phyloP scores from a whole-genome alignment of 2,113 vertebrate genomes.

The Heterotis niloticus region DNA sequence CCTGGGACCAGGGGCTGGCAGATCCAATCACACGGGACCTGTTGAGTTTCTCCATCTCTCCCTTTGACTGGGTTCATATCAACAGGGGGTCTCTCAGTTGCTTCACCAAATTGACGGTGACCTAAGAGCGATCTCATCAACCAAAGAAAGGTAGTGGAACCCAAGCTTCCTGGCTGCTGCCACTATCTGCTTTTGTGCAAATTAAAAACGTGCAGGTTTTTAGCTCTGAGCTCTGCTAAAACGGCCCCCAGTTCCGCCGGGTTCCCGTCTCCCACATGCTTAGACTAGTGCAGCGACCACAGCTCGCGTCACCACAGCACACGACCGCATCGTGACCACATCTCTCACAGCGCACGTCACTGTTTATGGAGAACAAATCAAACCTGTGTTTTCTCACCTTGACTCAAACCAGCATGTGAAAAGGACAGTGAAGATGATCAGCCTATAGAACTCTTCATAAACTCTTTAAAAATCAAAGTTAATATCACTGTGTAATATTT shows the following conservation, averaged over 20 bases:
- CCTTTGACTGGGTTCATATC: no score
- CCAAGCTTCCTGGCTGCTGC: no score
- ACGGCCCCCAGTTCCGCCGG: not conserved
- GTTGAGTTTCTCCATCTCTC: no score
- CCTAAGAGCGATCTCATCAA: no score
- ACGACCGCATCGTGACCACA: slow-evolving; percentile 56
- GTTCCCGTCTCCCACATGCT: slow-evolving; percentile 45
- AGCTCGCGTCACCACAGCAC: slow-evolving; percentile 74
- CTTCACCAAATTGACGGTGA: no score
- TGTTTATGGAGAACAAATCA: slow-evolving; percentile 66
- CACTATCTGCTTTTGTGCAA: no score
- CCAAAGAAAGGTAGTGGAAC: no score
- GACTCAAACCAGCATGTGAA: slow-evolving; percentile 77
- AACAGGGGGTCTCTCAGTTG: no score
- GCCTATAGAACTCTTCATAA: slow-evolving; percentile 84
- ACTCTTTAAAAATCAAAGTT: slow-evolving; percentile 83
- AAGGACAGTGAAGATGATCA: slow-evolving; percentile 79
- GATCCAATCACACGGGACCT: not conserved
- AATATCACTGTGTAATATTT: slow-evolving; percentile 99
- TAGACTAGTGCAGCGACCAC: slow-evolving; percentile 76
- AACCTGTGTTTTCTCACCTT: slow-evolving; percentile 77
- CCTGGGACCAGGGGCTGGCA: not conserved
- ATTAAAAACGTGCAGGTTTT: not conserved
- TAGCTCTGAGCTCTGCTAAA: no score
- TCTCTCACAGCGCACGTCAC: slow-evolving; percentile 26